Evolutionary conservation across 2,797 vertebrate species (phyloP).

Genomic region (Margarornis squamiger): DNA sequence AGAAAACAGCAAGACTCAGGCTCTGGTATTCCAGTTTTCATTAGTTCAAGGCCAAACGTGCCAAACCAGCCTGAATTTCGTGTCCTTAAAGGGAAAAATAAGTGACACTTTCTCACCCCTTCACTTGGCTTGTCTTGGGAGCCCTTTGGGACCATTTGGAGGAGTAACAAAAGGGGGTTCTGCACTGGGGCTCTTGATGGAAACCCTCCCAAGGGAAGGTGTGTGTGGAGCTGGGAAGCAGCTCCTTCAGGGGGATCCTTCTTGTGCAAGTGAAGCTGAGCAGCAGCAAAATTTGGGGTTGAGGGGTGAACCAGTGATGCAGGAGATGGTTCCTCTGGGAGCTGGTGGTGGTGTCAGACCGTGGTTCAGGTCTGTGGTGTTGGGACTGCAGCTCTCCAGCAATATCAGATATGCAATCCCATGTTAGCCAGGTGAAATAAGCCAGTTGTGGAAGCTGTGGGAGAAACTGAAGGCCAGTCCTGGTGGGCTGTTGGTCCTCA

Average conservation of each 20-base stretch:
- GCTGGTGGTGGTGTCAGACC: neutral
- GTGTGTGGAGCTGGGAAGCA: no score
- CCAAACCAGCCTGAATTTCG: neutral
- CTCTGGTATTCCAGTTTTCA: neutral
- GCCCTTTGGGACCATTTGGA: neutral
- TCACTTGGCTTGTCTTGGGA: neutral
- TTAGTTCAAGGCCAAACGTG: neutral
- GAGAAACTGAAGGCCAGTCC: neutral
- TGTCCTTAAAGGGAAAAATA: neutral
- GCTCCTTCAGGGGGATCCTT: neutral
- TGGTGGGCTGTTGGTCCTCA: neutral
- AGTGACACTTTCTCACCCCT: neutral
- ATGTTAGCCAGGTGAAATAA: neutral
- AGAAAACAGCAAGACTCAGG: neutral
- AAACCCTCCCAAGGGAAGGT: neutral
- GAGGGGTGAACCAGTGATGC: no score
- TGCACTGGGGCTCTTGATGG: neutral
- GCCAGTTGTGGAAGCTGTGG: neutral
- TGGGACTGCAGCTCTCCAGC: neutral
- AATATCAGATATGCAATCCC: neutral
- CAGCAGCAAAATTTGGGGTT: neutral
- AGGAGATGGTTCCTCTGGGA: neutral
- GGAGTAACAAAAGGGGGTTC: neutral
- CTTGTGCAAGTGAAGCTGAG: neutral
- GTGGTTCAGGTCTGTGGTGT: neutral